phyloP scores from a whole-genome alignment of 1,140 invertebrate species.

The Lepidostoma basale region DNA sequence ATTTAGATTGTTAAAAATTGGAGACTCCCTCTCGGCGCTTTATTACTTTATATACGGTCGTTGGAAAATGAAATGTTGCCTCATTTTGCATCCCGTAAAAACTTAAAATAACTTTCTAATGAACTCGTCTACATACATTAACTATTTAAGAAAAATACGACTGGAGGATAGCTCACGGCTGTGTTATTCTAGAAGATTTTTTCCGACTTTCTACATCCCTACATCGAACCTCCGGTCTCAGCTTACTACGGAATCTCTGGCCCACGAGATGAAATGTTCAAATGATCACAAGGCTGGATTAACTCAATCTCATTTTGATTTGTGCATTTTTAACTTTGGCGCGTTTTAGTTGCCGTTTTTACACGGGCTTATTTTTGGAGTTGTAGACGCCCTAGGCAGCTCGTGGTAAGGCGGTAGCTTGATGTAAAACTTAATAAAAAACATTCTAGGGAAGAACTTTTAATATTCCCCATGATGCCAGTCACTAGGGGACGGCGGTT shows the following conservation, averaged over 20 bases:
- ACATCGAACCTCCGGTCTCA: not conserved
- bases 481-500: not conserved
- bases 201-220: slow-evolving; percentile 1
- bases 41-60: slow-evolving; percentile 1
- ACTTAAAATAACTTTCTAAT: slow-evolving; percentile 19
- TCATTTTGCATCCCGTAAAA: slow-evolving; percentile 10
- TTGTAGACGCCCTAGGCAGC: not conserved
- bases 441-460: not conserved
- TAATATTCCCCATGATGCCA: not conserved
- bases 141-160: slow-evolving; percentile 11
- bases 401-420: not conserved
- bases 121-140: slow-evolving; percentile 16
- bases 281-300: too few relatives aligned
- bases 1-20: not conserved
- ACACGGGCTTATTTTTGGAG: too few relatives aligned
- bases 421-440: slow-evolving; percentile 11
- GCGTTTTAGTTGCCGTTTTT: too few relatives aligned
- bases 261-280: not conserved
- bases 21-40: not conserved
- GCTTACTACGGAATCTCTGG: not conserved
- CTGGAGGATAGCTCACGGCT: slow-evolving; percentile 1
- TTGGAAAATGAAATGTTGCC: slow-evolving; percentile 15
- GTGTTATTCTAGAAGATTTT: slow-evolving; percentile 14
- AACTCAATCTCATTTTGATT: too few relatives aligned
- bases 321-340: too few relatives aligned